Evolutionary conservation across 2,888 invertebrate genomes (phyloP).

Genomic region (Pachycephus smyrnensis): DNA sequence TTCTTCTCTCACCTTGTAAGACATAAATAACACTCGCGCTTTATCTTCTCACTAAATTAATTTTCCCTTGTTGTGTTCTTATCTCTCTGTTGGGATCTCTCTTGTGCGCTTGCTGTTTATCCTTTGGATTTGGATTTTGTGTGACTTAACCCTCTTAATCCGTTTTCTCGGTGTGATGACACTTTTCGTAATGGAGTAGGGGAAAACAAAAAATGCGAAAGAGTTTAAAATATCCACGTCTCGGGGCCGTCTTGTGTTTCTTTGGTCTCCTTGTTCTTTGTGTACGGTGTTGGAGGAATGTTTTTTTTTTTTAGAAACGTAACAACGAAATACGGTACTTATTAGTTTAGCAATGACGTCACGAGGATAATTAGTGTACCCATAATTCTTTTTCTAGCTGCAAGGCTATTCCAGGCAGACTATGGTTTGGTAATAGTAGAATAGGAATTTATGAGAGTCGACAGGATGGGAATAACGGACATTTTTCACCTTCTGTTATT

Average conservation of each 20-base stretch:
- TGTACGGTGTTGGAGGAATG: neutral
- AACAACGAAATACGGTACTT: neutral
- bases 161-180: neutral
- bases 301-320: neutral
- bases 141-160: neutral
- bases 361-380: neutral
- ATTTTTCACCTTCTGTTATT: slow-evolving; percentile 43
- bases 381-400: neutral
- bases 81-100: neutral
- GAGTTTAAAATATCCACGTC: neutral
- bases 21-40: neutral
- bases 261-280: neutral
- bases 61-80: neutral
- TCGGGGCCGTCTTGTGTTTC: neutral
- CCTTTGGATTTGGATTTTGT: neutral
- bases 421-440: slow-evolving; percentile 30
- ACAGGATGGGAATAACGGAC: slow-evolving; percentile 36
- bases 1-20: slow-evolving; percentile 13
- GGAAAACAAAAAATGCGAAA: neutral
- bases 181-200: neutral
- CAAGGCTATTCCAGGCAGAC: slow-evolving; percentile 13
- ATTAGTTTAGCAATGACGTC: neutral
- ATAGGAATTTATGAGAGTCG: slow-evolving; percentile 43
- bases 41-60: neutral
- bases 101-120: neutral